phyloP scores from a whole-genome alignment of 1,140 invertebrate species.

The Drosophila pectinifera region DNA sequence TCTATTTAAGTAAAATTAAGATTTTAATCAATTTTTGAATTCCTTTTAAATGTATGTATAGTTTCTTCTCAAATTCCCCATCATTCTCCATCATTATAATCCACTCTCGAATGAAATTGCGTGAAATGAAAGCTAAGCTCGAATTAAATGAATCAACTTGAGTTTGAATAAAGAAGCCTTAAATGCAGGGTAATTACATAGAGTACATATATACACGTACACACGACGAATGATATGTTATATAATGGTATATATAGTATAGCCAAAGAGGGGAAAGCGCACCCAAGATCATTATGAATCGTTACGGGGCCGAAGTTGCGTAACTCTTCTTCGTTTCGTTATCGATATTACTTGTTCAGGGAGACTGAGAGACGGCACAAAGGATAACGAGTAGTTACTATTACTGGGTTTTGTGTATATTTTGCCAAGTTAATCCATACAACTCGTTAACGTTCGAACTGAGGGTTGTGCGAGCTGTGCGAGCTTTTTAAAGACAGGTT shows the following conservation, averaged over 20 bases:
- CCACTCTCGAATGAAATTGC: slow-evolving; percentile 36
- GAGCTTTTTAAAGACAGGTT: slow-evolving; percentile 51
- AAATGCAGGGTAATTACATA: slow-evolving; percentile 71
- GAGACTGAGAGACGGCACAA: slow-evolving; percentile 44
- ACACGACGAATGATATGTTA: slow-evolving; percentile 55
- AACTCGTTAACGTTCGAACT: slow-evolving; percentile 40
- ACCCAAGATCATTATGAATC: slow-evolving; percentile 28
- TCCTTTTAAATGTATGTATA: too few relatives aligned
- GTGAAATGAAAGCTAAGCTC: slow-evolving; percentile 72
- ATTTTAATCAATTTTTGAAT: too few relatives aligned
- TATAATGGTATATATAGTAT: slow-evolving; percentile 38
- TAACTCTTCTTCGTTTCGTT: slow-evolving; percentile 8
- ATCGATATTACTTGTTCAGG: slow-evolving; percentile 1
- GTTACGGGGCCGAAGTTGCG: slow-evolving; percentile 15
- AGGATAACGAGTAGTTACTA: slow-evolving; percentile 34
- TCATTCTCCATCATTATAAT: background rate
- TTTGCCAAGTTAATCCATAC: slow-evolving; percentile 29
- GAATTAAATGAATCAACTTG: slow-evolving; percentile 21
- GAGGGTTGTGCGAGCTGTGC: slow-evolving; percentile 69
- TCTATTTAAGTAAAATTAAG: too few relatives aligned
- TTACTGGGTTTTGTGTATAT: slow-evolving; percentile 21
- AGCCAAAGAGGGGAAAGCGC: slow-evolving; percentile 43
- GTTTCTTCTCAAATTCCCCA: background rate
- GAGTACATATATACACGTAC: slow-evolving; percentile 79
- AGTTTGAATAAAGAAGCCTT: slow-evolving; percentile 50